Percentiles rank a stretch among this genome's conserved stretches.
These are phyloP conservation scores for Lordiphosa fenestrarum DNA, from an alignment of 2,888 invertebrate species.

Conservation along the genomic window DNA sequence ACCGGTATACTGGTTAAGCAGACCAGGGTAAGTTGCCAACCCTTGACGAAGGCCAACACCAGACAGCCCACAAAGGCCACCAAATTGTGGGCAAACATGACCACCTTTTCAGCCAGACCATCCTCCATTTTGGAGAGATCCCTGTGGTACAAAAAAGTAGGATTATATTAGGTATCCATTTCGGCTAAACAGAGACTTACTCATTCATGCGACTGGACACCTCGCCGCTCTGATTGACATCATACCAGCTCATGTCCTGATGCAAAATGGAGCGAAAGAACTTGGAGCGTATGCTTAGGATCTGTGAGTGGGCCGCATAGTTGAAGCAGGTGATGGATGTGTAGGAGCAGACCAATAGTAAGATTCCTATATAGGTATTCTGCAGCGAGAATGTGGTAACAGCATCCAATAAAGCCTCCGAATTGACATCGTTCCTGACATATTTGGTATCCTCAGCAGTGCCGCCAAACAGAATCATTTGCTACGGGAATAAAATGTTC, in stretches of 20 bases:
- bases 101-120: conserved; percentile 91
- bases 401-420: conserved; percentile 81
- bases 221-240: conserved; percentile 86
- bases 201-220: conserved; percentile 88
- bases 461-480: conserved; percentile 66
- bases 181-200: conserved; percentile 80
- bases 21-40: conserved; percentile 91
- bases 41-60: conserved; percentile 87
- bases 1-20: conserved; percentile 87
- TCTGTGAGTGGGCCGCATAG: conserved; percentile 85
- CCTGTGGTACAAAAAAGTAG: conserved; percentile 78
- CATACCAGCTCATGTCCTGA: conserved; percentile 89
- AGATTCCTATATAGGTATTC: conserved; percentile 83
- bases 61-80: conserved; percentile 86
- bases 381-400: conserved; percentile 83
- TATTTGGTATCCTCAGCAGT: conserved; percentile 43
- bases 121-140: conserved; percentile 89
- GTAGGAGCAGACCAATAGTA: conserved; percentile 84
- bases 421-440: conserved; percentile 53
- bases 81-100: conserved; percentile 87
- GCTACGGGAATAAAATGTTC: conserved; percentile 50
- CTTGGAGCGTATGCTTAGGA: conserved; percentile 84
- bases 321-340: conserved; percentile 86
- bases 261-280: conserved; percentile 86
- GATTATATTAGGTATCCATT: not conserved